A percentile compares a stretch with the other conserved stretches of the same genome.
Evolutionary conservation across 2,888 invertebrate genomes (phyloP).

Genomic region (Drosophila suboccidentalis): DNA sequence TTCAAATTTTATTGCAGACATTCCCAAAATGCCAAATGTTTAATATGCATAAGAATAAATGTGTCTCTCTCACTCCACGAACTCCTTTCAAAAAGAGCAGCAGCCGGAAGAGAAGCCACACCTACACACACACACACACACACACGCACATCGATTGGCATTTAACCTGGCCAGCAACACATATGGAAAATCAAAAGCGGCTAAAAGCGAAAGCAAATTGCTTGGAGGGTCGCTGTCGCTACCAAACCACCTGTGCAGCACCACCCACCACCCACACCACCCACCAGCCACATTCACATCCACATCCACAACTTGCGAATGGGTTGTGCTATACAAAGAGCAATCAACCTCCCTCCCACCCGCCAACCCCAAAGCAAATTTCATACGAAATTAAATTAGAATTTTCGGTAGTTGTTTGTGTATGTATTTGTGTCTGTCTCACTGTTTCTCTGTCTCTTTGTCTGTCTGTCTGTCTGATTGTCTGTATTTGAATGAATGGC

Average conservation of each 20-base stretch:
- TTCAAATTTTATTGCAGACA: constrained; percentile 59
- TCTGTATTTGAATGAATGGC: constrained; percentile 48
- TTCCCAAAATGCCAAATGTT: constrained; percentile 46
- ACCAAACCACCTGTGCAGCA: constrained; percentile 50
- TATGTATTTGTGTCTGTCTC: constrained; percentile 18
- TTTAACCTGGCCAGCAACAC: constrained; percentile 47
- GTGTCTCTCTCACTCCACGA: background rate
- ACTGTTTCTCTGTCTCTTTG: constrained; percentile 7
- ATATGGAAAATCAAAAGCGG: constrained; percentile 67
- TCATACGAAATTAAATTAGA: constrained; percentile 78
- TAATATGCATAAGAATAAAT: constrained; percentile 71
- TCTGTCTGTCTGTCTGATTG: constrained; percentile 16
- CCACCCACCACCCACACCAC: constrained; percentile 1
- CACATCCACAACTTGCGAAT: constrained; percentile 7
- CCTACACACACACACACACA: background rate
- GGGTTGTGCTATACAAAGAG: constrained; percentile 46
- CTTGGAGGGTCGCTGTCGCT: constrained; percentile 53
- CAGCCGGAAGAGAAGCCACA: background rate
- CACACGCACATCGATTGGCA: constrained; percentile 37
- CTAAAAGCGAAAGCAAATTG: constrained; percentile 78
- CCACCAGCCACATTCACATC: background rate
- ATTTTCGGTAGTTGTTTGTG: constrained; percentile 65
- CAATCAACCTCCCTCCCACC: constrained; percentile 35
- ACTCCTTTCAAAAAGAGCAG: constrained; percentile 25
- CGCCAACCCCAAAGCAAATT: constrained; percentile 56